Conservation (phyloP, 2,888 invertebrate species). For the Margaritifera margaritifera region DNA sequence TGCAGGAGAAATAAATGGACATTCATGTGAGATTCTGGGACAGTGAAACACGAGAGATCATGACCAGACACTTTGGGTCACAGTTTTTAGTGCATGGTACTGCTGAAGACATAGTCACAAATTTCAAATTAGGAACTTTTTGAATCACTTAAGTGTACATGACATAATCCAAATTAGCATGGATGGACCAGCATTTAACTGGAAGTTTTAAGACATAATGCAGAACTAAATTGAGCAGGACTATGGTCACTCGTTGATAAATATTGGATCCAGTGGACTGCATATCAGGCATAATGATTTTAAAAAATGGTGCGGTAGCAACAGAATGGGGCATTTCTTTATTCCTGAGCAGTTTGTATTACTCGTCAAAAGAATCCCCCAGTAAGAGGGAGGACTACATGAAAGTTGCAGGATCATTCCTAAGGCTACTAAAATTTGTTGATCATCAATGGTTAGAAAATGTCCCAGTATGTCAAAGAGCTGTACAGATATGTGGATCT, state of each 20-base stretch:
- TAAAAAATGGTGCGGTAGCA: slow-evolving; percentile 18
- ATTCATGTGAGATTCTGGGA: slow-evolving; percentile 18
- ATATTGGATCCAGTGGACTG: slow-evolving; percentile 41
- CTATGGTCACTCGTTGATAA: slow-evolving; percentile 3
- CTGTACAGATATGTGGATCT: slow-evolving; percentile 19
- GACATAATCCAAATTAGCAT: no score
- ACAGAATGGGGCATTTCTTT: slow-evolving; percentile 34
- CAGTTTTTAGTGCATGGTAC: no score
- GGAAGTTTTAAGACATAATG: slow-evolving; percentile 17
- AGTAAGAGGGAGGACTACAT: slow-evolving; percentile 52
- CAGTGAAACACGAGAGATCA: slow-evolving; percentile 15
- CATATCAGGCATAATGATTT: slow-evolving; percentile 38
- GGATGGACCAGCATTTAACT: slow-evolving; percentile 28
- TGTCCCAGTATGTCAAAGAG: slow-evolving; percentile 24
- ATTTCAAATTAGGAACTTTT: slow-evolving; percentile 13
- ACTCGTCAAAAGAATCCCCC: slow-evolving; percentile 59
- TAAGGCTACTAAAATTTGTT: slow-evolving; percentile 48
- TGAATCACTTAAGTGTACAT: slow-evolving; percentile 14
- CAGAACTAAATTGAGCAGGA: slow-evolving; percentile 15
- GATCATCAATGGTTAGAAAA: slow-evolving; percentile 33
- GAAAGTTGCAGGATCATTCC: slow-evolving; percentile 14
- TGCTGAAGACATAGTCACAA: slow-evolving; percentile 20
- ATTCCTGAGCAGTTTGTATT: slow-evolving; percentile 46
- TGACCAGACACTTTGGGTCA: slow-evolving; percentile 22
- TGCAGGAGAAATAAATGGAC: no score